Base-by-base conservation (phyloP, 1,140 invertebrate species). In the Solenopsis fugax region DNA sequence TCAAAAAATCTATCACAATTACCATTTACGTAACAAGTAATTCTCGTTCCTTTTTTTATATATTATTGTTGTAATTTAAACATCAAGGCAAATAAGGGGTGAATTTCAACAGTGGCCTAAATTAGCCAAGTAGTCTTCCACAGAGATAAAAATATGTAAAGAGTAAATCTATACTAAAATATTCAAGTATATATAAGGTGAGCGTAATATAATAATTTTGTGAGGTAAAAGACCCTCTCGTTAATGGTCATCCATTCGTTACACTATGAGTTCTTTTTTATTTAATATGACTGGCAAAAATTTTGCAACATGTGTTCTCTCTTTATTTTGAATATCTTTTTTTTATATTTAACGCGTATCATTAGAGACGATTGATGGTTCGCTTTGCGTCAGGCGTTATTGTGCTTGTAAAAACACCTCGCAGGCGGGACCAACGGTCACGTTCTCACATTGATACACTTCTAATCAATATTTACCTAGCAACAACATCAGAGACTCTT, bases 1-100 rank as follows among this genome's bases (percentile, higher is more conserved):
- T 95, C 95, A 95, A 96, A 96, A 96, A 95, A 95, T 95, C 95
- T 95, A 96, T 95, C 95, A 96, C 95, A 96, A 95, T 95, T 95
- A 96, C 95, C 94, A 95, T 95, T 95, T 93, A 95, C 94, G 93
- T 95, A 95, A 95, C 95, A 94, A 95, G 92, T 95, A 95, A 95
- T 94, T 87, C 92, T 92, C 91, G 91, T 93, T 93, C 90, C 92
- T 92, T 87, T 88, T 84, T 89, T 89, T 91, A 93, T 93, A 93
- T 94, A 93, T 94, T 94, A 94, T 95, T 95, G 94, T 95, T 94
- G 94, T 94, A 95, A 95, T 95, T 95, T 89, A 95, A 95, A 95
- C 93, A 94, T 95, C 94, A 95, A 95, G 94, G 94, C 94, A 95
- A 95, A 95, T 95, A 95, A 95, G 94, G 94, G 94, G 94, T 95